These are phyloP conservation scores for Diorhabda elongata DNA, from an alignment of 1,140 invertebrate species.

Conservation along the genomic window DNA sequence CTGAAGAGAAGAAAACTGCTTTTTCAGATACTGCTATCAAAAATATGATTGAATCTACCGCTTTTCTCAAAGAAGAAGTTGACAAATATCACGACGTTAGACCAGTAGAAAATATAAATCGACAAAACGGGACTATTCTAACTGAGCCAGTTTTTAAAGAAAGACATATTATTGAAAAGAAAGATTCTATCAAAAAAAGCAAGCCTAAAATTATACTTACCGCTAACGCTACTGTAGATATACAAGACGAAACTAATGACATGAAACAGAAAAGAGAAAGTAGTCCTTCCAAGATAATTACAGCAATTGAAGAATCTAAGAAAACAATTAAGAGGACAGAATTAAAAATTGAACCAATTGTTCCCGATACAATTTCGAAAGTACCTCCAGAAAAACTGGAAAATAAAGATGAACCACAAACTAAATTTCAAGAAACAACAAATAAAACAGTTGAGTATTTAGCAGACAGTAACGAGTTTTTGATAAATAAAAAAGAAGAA, in stretches of 20 bases:
- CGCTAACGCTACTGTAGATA: conserved; percentile 8
- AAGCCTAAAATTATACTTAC: background rate
- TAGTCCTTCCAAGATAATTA: background rate
- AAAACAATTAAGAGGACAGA: conserved; percentile 12
- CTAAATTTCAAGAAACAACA: background rate
- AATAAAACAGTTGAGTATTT: conserved; percentile 16
- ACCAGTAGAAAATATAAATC: background rate
- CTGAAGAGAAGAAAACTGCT: conserved; percentile 3
- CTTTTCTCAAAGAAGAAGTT: conserved; percentile 30
- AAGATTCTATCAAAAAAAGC: background rate
- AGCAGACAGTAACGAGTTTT: conserved; percentile 16
- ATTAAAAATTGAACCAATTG: background rate
- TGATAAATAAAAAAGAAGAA: conserved; percentile 25
- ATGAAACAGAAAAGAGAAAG: background rate
- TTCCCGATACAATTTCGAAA: background rate
- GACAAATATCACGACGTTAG: conserved; percentile 30
- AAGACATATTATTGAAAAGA: background rate
- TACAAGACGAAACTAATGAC: conserved; percentile 19
- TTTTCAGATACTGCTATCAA: conserved; percentile 19
- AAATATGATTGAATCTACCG: conserved; percentile 20
- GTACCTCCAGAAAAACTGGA: background rate
- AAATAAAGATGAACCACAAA: background rate
- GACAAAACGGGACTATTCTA: background rate
- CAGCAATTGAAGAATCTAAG: background rate
- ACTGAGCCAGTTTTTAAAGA: background rate